These are phyloP conservation scores for Phodopus roborovskii DNA, from an alignment of 2,113 vertebrate species.

Conservation along the genomic window DNA sequence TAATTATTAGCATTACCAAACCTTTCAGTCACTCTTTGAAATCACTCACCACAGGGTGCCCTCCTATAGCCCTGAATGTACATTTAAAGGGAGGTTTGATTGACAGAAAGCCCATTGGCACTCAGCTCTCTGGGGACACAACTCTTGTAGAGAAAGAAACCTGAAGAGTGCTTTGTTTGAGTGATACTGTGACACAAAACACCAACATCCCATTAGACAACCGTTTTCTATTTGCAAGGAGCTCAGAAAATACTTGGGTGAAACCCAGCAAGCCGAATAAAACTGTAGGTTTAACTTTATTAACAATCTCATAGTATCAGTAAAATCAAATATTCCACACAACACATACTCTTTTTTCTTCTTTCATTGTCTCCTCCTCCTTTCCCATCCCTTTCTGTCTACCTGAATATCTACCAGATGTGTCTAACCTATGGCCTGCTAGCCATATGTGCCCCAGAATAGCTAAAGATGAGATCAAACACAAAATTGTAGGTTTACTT, in stretches of 20 bases:
- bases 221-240: background rate
- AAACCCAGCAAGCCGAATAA: background rate
- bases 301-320: background rate
- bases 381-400: background rate
- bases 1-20: slow-evolving; percentile 69
- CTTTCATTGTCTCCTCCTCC: background rate
- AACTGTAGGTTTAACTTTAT: background rate
- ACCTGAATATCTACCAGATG: background rate
- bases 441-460: background rate
- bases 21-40: slow-evolving; percentile 37
- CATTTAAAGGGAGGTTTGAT: slow-evolving; percentile 34
- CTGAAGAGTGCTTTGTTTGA: slow-evolving; percentile 2
- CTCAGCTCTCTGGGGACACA: slow-evolving; percentile 25
- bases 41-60: background rate
- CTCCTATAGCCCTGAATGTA: background rate
- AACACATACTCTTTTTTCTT: background rate
- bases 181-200: background rate
- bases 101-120: slow-evolving; percentile 13
- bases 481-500: background rate
- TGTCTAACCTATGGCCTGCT: background rate
- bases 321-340: background rate
- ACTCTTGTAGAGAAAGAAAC: slow-evolving; percentile 16
- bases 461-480: background rate
- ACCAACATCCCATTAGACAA: background rate
- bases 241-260: background rate